A percentile compares a stretch with the other conserved stretches of the same genome.
Conservation (phyloP, 2,888 invertebrate species). For the Xanthorhoe spadicearia region DNA sequence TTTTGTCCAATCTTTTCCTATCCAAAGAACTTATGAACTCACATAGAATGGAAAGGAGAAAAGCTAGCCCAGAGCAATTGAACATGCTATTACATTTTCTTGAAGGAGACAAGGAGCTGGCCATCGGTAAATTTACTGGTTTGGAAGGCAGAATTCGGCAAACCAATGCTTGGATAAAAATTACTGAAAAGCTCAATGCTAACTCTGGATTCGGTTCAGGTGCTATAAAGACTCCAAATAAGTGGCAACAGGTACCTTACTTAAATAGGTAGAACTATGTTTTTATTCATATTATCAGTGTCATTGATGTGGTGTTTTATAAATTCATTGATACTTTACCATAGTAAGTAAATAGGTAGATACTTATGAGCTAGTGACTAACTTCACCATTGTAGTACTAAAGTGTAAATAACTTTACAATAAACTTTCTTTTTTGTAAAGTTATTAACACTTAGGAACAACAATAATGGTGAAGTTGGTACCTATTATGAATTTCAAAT, state of each 20-base stretch:
- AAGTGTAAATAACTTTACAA: too few species aligned
- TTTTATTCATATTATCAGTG: not conserved
- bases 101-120: constrained; percentile 66
- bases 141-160: constrained; percentile 65
- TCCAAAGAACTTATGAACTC: not conserved
- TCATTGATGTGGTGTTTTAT: not conserved
- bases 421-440: too few species aligned
- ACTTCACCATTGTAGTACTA: too few species aligned
- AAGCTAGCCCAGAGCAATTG: constrained; percentile 69
- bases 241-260: constrained; percentile 66
- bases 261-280: not conserved
- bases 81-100: constrained; percentile 67
- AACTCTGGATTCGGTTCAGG: constrained; percentile 69
- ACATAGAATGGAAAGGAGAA: constrained; percentile 49
- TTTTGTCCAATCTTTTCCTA: not conserved
- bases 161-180: constrained; percentile 69
- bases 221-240: constrained; percentile 70
- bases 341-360: too few species aligned
- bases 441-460: too few species aligned
- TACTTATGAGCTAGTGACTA: too few species aligned
- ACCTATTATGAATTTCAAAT: constrained; percentile 8
- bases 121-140: constrained; percentile 65
- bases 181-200: constrained; percentile 68
- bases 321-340: too few species aligned
- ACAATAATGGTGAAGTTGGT: too few species aligned